Percentiles rank a stretch among this genome's conserved stretches.
Evolutionary conservation across 2,888 invertebrate genomes (phyloP).

Genomic region (Synergus umbraculus): DNA sequence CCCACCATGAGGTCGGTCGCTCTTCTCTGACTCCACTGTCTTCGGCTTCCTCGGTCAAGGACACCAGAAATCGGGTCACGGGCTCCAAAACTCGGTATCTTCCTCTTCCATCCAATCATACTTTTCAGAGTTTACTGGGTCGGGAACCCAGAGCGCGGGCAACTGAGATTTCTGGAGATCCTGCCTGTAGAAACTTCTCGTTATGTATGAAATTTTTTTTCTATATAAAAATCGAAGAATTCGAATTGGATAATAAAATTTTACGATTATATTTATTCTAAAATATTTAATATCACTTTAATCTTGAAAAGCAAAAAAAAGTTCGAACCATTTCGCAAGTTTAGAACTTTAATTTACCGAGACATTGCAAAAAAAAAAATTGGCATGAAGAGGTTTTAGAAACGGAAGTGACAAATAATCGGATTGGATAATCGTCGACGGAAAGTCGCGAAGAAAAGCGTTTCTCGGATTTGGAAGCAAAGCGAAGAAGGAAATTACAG

Average conservation of each 20-base stretch:
- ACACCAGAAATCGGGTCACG: slow-evolving; percentile 71
- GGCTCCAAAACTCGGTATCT: slow-evolving; percentile 56
- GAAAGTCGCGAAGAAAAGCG: slow-evolving; percentile 20
- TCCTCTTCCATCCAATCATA: slow-evolving; percentile 41
- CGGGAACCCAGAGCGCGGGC: neutral
- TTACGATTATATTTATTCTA: too few relatives aligned
- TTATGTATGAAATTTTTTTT: too few relatives aligned
- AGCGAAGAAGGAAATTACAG: slow-evolving; percentile 33
- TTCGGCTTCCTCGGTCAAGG: slow-evolving; percentile 73
- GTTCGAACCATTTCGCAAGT: neutral
- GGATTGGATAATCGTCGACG: slow-evolving; percentile 24
- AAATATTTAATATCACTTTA: too few relatives aligned
- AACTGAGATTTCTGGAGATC: neutral
- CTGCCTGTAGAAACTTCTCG: neutral
- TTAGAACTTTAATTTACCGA: slow-evolving; percentile 11
- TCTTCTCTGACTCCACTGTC: slow-evolving; percentile 59
- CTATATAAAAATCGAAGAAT: too few relatives aligned
- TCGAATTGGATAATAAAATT: too few relatives aligned
- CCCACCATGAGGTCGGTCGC: slow-evolving; percentile 58
- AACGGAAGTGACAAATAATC: slow-evolving; percentile 39
- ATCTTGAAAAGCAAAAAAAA: too few relatives aligned
- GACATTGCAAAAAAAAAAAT: neutral
- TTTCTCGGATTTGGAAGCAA: neutral
- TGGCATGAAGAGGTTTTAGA: slow-evolving; percentile 3
- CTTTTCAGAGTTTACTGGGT: slow-evolving; percentile 21